A percentile compares a stretch with the other conserved stretches of the same genome.
Conservation (phyloP, 1,140 invertebrate genomes). For the Leptinotarsa texana region DNA sequence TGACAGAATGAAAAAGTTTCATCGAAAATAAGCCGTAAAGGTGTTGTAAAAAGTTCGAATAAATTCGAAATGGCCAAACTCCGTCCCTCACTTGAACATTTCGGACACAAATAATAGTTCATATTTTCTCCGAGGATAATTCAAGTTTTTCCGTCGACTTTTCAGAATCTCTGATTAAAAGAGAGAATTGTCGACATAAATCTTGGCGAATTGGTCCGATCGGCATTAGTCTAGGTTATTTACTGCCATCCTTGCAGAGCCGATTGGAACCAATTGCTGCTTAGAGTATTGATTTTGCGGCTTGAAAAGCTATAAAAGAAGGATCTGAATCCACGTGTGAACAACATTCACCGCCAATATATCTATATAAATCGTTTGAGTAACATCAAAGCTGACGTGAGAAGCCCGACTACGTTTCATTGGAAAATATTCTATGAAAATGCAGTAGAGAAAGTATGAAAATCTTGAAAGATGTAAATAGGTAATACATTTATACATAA, state of each 20-base stretch:
- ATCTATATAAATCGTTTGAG: constrained; percentile 22
- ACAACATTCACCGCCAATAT: constrained; percentile 29
- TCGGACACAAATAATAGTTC: not conserved
- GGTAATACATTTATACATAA: too few relatives aligned
- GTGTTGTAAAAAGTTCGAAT: too few relatives aligned
- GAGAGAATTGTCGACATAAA: constrained; percentile 39
- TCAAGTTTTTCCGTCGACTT: constrained; percentile 30
- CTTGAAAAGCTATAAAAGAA: constrained; percentile 36
- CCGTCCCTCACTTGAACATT: too few relatives aligned
- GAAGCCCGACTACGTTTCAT: too few relatives aligned
- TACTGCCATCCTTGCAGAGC: constrained; percentile 38
- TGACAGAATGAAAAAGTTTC: too few relatives aligned
- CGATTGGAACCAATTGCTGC: constrained; percentile 44
- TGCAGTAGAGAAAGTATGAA: too few relatives aligned
- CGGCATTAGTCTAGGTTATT: constrained; percentile 42
- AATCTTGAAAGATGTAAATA: too few relatives aligned
- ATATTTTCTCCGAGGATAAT: constrained; percentile 13
- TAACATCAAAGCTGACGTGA: too few relatives aligned
- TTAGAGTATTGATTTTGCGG: constrained; percentile 42
- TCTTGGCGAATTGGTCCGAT: constrained; percentile 40
- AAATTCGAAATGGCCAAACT: too few relatives aligned
- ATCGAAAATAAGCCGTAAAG: too few relatives aligned
- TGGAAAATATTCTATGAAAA: too few relatives aligned
- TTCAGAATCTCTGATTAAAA: constrained; percentile 38
- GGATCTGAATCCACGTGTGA: constrained; percentile 33